Conservation (phyloP, 2,888 invertebrate genomes). For the Electrophaes corylata region DNA sequence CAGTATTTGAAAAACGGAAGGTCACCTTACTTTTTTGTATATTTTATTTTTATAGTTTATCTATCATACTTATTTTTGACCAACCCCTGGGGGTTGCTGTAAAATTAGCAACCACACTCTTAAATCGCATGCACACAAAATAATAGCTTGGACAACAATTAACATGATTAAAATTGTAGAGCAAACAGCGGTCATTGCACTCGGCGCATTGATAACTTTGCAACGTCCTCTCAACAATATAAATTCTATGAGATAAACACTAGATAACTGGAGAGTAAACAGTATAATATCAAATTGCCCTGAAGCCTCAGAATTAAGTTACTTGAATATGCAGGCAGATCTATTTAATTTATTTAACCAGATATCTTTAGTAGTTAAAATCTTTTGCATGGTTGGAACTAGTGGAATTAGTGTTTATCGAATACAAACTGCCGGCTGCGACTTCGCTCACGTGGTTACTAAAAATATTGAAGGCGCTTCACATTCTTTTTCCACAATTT, state of each 20-base stretch:
- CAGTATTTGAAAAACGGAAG: too few relatives aligned
- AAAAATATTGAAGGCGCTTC: too few relatives aligned
- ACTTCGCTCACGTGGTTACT: too few relatives aligned
- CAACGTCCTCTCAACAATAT: slow-evolving; percentile 28
- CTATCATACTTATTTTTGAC: not conserved
- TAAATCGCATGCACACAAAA: not conserved
- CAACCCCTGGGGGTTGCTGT: too few relatives aligned
- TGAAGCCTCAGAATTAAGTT: too few relatives aligned
- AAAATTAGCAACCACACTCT: too few relatives aligned
- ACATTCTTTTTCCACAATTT: too few relatives aligned
- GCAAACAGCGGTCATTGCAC: slow-evolving; percentile 48
- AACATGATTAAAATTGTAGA: slow-evolving; percentile 2
- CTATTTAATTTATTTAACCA: not conserved
- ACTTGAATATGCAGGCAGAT: not conserved
- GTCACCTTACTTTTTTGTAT: too few relatives aligned
- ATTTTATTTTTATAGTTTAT: too few relatives aligned
- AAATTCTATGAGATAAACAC: slow-evolving; percentile 31
- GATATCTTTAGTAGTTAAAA: too few relatives aligned
- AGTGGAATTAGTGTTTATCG: too few relatives aligned
- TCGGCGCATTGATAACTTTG: slow-evolving; percentile 53
- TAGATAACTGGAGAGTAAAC: slow-evolving; percentile 31
- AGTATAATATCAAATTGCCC: slow-evolving; percentile 29
- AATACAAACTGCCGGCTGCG: too few relatives aligned
- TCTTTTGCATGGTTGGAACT: not conserved
- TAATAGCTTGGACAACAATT: not conserved